These are phyloP conservation scores for Holacanthus passer DNA, from an alignment of 2,113 vertebrate species.

Conservation along the genomic window DNA sequence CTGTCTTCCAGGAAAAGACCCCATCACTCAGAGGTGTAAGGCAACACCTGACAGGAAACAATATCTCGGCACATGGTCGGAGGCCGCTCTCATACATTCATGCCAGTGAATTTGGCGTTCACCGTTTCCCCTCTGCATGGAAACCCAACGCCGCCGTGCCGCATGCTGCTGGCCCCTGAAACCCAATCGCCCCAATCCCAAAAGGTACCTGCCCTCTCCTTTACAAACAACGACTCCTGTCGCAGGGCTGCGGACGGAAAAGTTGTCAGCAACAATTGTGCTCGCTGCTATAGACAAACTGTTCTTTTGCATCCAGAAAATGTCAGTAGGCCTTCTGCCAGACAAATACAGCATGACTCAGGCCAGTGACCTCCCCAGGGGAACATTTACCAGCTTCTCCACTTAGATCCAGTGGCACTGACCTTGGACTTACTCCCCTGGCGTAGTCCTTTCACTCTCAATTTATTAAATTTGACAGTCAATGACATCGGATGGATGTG, in stretches of 20 bases:
- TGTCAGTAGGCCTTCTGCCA: constrained; percentile 49
- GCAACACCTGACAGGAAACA: constrained; percentile 85
- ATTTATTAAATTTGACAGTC: constrained; percentile 71
- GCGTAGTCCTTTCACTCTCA: constrained; percentile 59
- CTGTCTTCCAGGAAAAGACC: constrained; percentile 82
- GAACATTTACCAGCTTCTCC: constrained; percentile 71
- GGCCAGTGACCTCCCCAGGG: constrained; percentile 68
- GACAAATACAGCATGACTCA: constrained; percentile 61
- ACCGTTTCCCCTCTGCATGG: constrained; percentile 54
- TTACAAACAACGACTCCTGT: constrained; percentile 25
- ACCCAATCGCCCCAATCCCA: constrained; percentile 73
- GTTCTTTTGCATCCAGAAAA: constrained; percentile 52
- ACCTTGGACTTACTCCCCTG: constrained; percentile 71
- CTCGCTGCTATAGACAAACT: constrained; percentile 46
- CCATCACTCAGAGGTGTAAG: constrained; percentile 87
- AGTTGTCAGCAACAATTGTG: constrained; percentile 62
- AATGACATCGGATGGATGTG: constrained; percentile 48
- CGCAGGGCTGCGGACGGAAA: constrained; percentile 44
- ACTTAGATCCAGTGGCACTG: constrained; percentile 65
- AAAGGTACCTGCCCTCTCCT: constrained; percentile 47
- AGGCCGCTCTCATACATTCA: constrained; percentile 75
- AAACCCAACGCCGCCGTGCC: constrained; percentile 74
- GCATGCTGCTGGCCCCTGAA: constrained; percentile 66
- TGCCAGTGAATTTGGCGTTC: constrained; percentile 73
- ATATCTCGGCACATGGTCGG: constrained; percentile 82